A percentile compares a stretch with the other conserved stretches of the same genome.
Conservation (phyloP, 2,113 vertebrate genomes). For the Baryphthengus martii region DNA sequence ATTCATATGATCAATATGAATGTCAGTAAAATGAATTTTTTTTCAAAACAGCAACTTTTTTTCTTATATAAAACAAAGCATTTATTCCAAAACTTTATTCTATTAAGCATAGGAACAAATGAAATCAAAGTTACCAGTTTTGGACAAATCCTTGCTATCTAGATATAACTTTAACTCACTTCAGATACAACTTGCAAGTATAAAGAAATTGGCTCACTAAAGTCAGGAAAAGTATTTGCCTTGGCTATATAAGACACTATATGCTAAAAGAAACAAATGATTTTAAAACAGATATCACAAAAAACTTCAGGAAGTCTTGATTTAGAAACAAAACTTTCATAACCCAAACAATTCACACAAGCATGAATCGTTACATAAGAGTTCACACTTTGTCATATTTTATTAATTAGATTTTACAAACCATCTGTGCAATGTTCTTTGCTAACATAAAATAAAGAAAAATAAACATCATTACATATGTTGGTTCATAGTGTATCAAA, state of each 20-base stretch:
- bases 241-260: background rate
- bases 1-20: background rate
- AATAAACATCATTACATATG: background rate
- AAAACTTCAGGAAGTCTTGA: background rate
- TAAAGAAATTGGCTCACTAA: background rate
- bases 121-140: background rate
- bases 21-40: background rate
- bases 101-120: background rate
- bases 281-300: background rate
- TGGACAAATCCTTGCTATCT: background rate
- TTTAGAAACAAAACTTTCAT: background rate
- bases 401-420: slow-evolving; percentile 45
- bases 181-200: background rate
- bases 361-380: background rate
- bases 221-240: background rate
- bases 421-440: slow-evolving; percentile 39
- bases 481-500: background rate
- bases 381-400: slow-evolving; percentile 11
- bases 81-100: background rate
- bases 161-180: background rate
- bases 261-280: background rate
- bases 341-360: background rate
- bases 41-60: background rate
- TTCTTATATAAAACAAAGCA: background rate
- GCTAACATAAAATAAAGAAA: background rate